Conservation (phyloP, 1,140 invertebrate genomes). For the Micrasema minimum region DNA sequence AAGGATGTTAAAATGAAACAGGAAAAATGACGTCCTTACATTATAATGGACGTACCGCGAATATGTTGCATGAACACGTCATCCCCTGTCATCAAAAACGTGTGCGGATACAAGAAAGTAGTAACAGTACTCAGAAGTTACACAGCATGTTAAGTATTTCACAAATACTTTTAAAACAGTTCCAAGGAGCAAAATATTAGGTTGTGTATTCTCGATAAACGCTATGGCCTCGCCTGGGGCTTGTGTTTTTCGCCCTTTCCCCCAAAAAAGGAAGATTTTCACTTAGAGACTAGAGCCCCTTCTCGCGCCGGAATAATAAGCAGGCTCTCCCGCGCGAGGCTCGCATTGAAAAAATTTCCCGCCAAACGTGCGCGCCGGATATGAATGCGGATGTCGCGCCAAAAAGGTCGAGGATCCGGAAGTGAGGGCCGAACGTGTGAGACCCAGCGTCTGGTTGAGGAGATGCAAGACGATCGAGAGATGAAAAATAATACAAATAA, state of each 20-base stretch:
- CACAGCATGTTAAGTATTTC: no score
- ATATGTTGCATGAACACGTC: no score
- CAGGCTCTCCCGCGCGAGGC: neutral
- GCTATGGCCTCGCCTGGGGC: neutral
- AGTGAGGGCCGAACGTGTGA: neutral
- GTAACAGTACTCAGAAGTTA: no score
- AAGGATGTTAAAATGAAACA: no score
- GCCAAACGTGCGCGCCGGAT: neutral
- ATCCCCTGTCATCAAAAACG: no score
- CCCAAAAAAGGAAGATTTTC: neutral
- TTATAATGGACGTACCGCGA: no score
- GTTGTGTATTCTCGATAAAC: neutral
- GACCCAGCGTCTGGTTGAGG: no score
- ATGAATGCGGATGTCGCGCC: neutral
- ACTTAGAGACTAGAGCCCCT: constrained; percentile 19
- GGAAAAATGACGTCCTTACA: no score
- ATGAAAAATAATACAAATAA: no score
- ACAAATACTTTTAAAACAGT: no score
- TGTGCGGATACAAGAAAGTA: no score
- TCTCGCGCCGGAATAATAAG: constrained; percentile 17
- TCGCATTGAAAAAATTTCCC: constrained; percentile 13
- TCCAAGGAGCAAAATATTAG: neutral
- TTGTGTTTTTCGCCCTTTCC: neutral
- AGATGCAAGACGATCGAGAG: no score
- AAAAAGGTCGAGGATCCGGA: constrained; percentile 7